Evolutionary conservation across 2,797 vertebrate genomes (phyloP), one percentile per base, ranked within the genome.

Genomic region (Yasuhikotakia modesta): DNA sequence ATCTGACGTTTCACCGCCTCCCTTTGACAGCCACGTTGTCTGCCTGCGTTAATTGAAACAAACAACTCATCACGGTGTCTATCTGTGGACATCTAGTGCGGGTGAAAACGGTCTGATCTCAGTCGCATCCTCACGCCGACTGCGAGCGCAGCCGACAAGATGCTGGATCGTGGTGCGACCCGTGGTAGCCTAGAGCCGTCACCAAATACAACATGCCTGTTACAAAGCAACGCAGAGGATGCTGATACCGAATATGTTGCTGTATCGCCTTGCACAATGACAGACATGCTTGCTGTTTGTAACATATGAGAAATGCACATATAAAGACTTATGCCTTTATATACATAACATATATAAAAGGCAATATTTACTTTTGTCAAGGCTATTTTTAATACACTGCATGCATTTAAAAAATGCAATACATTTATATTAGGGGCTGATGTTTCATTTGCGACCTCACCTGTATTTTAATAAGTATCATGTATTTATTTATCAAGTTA

Each of bases 1-100:
- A 58, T 58, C 68, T 78, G 76, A 71, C 76, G 76, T 78, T 58
- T 53, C 52, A 19, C 68, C 46, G 58, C 52, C 68, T 64, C 58
- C 6, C 58, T 71, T 78, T 64, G 21, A 6, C 76, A 63, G 48
- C 46, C 57, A 71, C 76, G 76, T 52, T 70, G 75, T n/a, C 75
- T 24, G 13, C 30, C 74, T 13, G 65, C 43, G 58, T 43, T 55
- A 64, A 71, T 53, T 71, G 22, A 78, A 78, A 71, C 22, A 65
- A 71, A 65, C 69, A 71, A 53, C 1, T 17, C 6, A 17, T 77
- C 5, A 13, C 17, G 35, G 55, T 57, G 58, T 2, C 50, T 21
- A 30, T 55, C 21, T 58, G 68, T 45, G 46, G 4, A 48, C 60
- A 58, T 58, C n/a, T 32, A 45, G 22, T 53, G 2, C 30, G 61